Evolutionary conservation across 2,888 invertebrate species (phyloP), one percentile per base, ranked within the genome.

Genomic region (Frankliniella fusca): DNA sequence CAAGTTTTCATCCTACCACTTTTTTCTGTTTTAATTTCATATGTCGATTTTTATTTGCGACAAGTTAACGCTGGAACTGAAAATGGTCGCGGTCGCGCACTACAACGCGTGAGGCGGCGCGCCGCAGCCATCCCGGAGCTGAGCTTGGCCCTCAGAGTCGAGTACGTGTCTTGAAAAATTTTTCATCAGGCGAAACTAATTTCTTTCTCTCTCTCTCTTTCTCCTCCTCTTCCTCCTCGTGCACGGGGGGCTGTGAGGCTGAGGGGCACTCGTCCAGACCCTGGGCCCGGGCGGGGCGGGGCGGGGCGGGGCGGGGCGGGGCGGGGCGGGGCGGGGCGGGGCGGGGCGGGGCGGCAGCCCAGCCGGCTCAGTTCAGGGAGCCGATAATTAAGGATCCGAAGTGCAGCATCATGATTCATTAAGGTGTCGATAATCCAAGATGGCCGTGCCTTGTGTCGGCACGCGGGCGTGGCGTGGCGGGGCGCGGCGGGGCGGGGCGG

Each of bases 341-440:
- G 86, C 87, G 87, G 87, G 85, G 86, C 86, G 85, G 85, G 88
- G 87, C 84, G 88, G 85, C 61, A 88, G 85, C 80, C 86, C 87
- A 54, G 86, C 88, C 88, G 54, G 83, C 82, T 49, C 80, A 80
- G 82, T 90, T 90, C 84, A 91, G 91, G 88, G 91, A 92, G 79
- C 92, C 85, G 84, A 82, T 85, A 84, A 82, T 85, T 84, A 80
- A 85, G 84, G 80, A 83, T 5, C 70, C 70, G 70, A 76, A 76
- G 70, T 76, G 70, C 70, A 76, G 70, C 70, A 76, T 76, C 70
- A 76, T 76, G 70, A 76, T 76, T 76, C 70, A 76, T 76, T 76
- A 76, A 76, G 70, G 70, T 76, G 70, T 76, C 70, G 70, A 76
- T 76, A 76, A 76, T 76, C 70, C 70, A 76, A 76, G 70, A 76